Percentiles rank a stretch among this genome's conserved stretches.
phyloP scores from a whole-genome alignment of 2,113 vertebrate genomes.

The Psilopsiagon aymara region DNA sequence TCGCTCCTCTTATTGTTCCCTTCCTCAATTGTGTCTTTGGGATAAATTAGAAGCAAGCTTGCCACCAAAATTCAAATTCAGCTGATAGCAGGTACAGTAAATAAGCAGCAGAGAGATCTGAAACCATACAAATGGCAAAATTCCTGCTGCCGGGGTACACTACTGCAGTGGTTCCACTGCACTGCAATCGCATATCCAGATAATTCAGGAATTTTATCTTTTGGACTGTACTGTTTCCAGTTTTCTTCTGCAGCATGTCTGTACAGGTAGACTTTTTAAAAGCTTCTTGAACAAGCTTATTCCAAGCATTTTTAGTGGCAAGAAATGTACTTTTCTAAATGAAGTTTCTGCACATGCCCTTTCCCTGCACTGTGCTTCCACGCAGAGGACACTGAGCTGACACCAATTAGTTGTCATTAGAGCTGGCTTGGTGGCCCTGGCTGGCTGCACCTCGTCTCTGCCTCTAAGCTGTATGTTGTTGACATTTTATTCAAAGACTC shows the following conservation, averaged over 20 bases:
- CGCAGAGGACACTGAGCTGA: not conserved
- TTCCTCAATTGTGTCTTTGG: not conserved
- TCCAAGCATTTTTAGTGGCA: not conserved
- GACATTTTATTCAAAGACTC: slow-evolving; percentile 50
- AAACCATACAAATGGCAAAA: too few relatives aligned
- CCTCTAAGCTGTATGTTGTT: slow-evolving; percentile 41
- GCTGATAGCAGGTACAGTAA: not conserved
- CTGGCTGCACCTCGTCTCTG: slow-evolving; percentile 31
- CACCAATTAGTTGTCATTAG: not conserved
- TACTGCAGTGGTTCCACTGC: not conserved
- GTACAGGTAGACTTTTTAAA: not conserved
- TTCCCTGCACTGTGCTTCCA: not conserved
- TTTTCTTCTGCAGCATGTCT: not conserved
- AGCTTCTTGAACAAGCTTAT: rapidly evolving
- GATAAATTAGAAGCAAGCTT: not conserved
- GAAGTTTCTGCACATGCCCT: not conserved
- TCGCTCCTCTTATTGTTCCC: not conserved
- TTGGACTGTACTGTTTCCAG: not conserved
- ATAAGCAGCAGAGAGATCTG: not conserved
- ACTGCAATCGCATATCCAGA: rapidly evolving
- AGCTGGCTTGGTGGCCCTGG: not conserved
- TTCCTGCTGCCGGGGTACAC: not conserved
- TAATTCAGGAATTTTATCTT: rapidly evolving
- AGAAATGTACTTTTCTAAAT: not conserved
- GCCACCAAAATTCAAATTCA: not conserved